A percentile compares a stretch with the other conserved stretches of the same genome.
phyloP scores from a whole-genome alignment of 2,113 vertebrate genomes.

The Nothoprocta perdicaria region DNA sequence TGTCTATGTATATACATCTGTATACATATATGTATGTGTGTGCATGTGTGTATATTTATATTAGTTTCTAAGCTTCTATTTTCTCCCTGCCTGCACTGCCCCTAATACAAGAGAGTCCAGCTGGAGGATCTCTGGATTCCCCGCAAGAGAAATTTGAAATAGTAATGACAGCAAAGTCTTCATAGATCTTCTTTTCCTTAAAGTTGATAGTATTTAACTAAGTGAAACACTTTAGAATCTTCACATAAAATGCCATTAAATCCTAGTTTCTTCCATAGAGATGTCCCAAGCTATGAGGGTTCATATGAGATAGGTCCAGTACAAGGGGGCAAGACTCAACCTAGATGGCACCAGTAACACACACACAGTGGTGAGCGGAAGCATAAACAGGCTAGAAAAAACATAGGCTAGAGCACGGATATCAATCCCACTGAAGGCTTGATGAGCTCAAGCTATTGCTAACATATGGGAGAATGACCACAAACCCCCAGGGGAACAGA shows the following conservation, averaged over 20 bases:
- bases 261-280: neutral
- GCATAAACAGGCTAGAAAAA: neutral
- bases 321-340: accelerated
- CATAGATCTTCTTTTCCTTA: neutral
- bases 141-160: neutral
- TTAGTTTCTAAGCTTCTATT: neutral
- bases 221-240: neutral
- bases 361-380: neutral
- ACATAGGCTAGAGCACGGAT: neutral
- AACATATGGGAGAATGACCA: neutral
- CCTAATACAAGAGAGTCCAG: neutral
- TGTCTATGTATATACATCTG: no score
- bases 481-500: neutral
- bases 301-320: neutral
- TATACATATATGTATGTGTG: no score
- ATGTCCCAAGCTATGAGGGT: neutral
- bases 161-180: neutral
- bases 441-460: neutral
- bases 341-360: neutral
- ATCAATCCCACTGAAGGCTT: neutral
- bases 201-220: neutral
- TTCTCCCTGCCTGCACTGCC: neutral
- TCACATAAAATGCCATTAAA: neutral
- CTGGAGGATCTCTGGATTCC: neutral
- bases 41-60: no score